phyloP scores from a whole-genome alignment of 2,888 invertebrate genomes.

The Sinotaia quadrata region DNA sequence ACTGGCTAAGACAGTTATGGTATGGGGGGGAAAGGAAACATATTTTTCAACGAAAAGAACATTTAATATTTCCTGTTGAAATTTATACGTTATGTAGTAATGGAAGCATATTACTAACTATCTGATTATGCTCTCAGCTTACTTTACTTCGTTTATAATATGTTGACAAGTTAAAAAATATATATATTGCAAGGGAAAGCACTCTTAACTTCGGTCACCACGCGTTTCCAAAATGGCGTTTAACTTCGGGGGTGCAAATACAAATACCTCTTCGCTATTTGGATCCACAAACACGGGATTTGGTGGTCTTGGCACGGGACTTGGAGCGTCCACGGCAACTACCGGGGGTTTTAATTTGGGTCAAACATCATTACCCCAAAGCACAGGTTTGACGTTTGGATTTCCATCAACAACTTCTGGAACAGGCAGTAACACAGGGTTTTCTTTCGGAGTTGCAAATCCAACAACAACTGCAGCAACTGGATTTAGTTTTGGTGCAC shows the following conservation, averaged over 20 bases:
- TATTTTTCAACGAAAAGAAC: too few species aligned
- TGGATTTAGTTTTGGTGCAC: constrained; percentile 22
- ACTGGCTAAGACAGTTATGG: too few species aligned
- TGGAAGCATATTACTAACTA: too few species aligned
- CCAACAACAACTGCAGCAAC: constrained; percentile 27
- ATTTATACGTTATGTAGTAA: too few species aligned
- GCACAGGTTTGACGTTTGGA: constrained; percentile 31
- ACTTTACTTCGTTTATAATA: too few species aligned
- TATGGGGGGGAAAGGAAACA: too few species aligned
- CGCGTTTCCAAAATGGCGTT: constrained; percentile 33
- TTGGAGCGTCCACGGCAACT: constrained; percentile 19
- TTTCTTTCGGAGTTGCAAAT: constrained; percentile 20
- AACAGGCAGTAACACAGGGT: constrained; percentile 10
- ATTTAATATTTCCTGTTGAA: too few species aligned
- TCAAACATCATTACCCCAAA: constrained; percentile 24
- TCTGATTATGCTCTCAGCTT: too few species aligned
- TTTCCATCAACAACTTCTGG: constrained; percentile 21
- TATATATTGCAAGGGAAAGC: too few species aligned
- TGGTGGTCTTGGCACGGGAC: constrained; percentile 26
- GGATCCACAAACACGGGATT: constrained; percentile 29
- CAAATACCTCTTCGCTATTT: constrained; percentile 34
- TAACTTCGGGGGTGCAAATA: constrained; percentile 31
- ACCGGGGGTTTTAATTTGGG: constrained; percentile 28
- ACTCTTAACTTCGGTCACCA: background rate
- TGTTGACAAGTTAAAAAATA: too few species aligned